These are phyloP conservation scores for Cavia porcellus DNA, from an alignment of 2,113 vertebrate genomes.

Conservation along the genomic window DNA sequence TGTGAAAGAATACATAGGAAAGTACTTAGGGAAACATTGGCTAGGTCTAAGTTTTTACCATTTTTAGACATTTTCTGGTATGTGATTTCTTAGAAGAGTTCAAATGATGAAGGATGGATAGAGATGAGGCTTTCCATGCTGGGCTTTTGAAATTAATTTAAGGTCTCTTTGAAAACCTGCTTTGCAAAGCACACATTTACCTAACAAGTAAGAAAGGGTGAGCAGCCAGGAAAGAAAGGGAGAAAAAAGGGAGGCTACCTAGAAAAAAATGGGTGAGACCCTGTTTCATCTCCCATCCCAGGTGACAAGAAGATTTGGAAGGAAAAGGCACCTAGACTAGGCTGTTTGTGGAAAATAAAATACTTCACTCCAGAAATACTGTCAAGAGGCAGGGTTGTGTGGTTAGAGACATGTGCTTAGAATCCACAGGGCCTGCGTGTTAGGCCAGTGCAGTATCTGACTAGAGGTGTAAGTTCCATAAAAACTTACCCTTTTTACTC, in stretches of 20 bases:
- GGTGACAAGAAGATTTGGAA: background rate
- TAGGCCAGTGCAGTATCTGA: background rate
- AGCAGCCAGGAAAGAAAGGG: background rate
- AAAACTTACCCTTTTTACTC: background rate
- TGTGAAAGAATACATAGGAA: background rate
- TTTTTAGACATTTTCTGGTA: conserved; percentile 18
- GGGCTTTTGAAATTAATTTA: conserved; percentile 27
- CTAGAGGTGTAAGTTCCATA: background rate
- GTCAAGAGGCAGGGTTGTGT: background rate
- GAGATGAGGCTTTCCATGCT: background rate
- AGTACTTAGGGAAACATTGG: background rate
- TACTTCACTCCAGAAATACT: background rate
- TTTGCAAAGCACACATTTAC: background rate
- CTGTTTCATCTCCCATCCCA: background rate
- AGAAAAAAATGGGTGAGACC: background rate
- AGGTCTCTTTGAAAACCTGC: conserved; percentile 18
- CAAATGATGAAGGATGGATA: background rate
- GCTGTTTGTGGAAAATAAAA: background rate
- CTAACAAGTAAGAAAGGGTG: background rate
- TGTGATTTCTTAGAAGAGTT: conserved; percentile 1
- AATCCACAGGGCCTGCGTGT: background rate
- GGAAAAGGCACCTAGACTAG: background rate
- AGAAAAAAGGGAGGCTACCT: background rate
- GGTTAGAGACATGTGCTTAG: background rate
- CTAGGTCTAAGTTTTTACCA: background rate